Evolutionary conservation across 2,113 vertebrate genomes (phyloP).

Genomic region (Chiloscyllium plagiosum): DNA sequence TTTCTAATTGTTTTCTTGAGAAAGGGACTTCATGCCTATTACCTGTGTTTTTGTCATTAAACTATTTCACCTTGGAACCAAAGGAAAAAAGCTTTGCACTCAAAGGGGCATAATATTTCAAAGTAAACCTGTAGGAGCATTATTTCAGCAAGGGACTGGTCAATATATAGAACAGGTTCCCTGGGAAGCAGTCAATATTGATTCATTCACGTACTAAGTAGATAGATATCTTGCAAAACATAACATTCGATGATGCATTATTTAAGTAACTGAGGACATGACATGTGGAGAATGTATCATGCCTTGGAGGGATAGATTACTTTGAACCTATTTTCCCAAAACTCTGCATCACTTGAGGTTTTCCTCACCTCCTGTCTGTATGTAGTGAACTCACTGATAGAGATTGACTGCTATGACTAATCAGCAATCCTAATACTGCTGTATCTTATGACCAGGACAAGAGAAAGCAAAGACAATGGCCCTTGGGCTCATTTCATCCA

Average conservation of each 20-base stretch:
- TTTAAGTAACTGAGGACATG: background rate
- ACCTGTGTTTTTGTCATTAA: background rate
- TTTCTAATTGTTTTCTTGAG: background rate
- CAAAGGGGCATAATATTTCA: no score
- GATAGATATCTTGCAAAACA: background rate
- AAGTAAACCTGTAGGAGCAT: no score
- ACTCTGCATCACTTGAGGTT: background rate
- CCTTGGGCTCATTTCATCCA: background rate
- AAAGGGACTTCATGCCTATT: background rate
- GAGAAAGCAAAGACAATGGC: background rate
- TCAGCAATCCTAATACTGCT: background rate
- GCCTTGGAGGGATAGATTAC: background rate
- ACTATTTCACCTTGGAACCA: background rate
- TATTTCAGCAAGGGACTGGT: background rate
- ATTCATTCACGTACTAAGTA: background rate
- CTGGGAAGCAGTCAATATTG: background rate
- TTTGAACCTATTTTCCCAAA: background rate
- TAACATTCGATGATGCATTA: background rate
- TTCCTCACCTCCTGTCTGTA: no score
- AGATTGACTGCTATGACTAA: background rate
- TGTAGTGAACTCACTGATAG: background rate
- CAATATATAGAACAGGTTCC: background rate
- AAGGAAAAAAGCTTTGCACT: no score
- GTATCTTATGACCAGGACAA: background rate
- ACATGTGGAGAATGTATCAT: background rate